Conservation (phyloP, 2,888 invertebrate genomes). For the Brenthis daphne region DNA sequence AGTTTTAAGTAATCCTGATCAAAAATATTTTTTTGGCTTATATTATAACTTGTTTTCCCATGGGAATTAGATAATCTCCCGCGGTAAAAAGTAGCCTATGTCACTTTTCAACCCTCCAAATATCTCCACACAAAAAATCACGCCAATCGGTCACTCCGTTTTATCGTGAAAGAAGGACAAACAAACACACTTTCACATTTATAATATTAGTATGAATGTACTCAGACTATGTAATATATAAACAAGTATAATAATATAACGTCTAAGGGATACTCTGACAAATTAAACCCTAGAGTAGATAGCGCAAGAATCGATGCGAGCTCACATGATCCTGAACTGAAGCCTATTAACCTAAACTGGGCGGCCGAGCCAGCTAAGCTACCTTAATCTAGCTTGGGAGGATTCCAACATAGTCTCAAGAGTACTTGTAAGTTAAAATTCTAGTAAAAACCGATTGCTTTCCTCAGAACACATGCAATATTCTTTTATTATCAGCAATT, state of each 20-base stretch:
- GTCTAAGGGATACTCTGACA: neutral
- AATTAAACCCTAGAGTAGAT: conserved; percentile 14
- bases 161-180: too few species aligned
- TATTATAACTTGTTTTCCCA: too few species aligned
- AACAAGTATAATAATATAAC: neutral
- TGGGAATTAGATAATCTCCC: too few species aligned
- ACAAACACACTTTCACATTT: too few species aligned
- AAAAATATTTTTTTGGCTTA: too few species aligned
- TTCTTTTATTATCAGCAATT: too few species aligned
- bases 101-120: too few species aligned
- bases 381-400: conserved; percentile 21
- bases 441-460: conserved; percentile 10
- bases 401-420: conserved; percentile 21
- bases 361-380: conserved; percentile 17
- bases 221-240: neutral
- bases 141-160: too few species aligned
- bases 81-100: too few species aligned
- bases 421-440: conserved; percentile 20
- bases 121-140: too few species aligned
- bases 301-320: conserved; percentile 14
- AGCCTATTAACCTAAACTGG: conserved; percentile 25
- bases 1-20: too few species aligned
- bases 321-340: conserved; percentile 16
- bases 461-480: neutral
- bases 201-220: too few species aligned